Percentiles rank a stretch among this genome's conserved stretches.
Conservation (phyloP, 1,140 invertebrate species). For the Drosophila hydei region DNA sequence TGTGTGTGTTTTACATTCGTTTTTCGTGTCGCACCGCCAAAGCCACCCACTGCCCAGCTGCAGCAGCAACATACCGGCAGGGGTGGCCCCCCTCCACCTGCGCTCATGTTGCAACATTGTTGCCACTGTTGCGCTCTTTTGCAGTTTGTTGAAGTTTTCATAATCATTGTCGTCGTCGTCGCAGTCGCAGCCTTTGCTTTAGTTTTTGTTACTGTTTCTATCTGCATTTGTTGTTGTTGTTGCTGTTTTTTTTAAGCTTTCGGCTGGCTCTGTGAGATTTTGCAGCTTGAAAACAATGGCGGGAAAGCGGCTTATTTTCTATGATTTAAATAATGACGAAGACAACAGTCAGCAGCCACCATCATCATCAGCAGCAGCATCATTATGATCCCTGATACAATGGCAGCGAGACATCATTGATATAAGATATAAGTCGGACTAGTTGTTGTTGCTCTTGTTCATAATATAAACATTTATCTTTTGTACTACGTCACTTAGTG, state of each 20-base stretch:
- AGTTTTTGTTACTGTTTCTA: constrained; percentile 49
- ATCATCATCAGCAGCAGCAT: constrained; percentile 38
- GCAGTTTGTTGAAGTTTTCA: constrained; percentile 79
- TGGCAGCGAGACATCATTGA: constrained; percentile 39
- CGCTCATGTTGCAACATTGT: constrained; percentile 33
- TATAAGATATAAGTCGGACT: constrained; percentile 38
- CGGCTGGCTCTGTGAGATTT: constrained; percentile 60
- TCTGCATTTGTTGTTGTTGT: constrained; percentile 50
- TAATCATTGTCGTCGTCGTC: constrained; percentile 71
- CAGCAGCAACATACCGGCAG: constrained; percentile 1
- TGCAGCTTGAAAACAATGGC: constrained; percentile 77
- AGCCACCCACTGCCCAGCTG: constrained; percentile 13
- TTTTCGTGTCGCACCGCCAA: constrained; percentile 69
- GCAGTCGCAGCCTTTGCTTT: constrained; percentile 64
- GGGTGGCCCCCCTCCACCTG: neutral
- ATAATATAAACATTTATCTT: constrained; percentile 30
- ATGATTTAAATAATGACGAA: constrained; percentile 82
- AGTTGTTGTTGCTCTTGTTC: constrained; percentile 14
- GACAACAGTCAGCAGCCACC: constrained; percentile 59
- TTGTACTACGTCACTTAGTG: neutral
- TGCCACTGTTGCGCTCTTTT: constrained; percentile 76
- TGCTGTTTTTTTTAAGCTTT: constrained; percentile 47
- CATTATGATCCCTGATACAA: constrained; percentile 15
- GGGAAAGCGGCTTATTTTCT: constrained; percentile 82
- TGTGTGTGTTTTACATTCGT: constrained; percentile 82